Percentiles rank a stretch among this genome's conserved stretches.
phyloP scores from a whole-genome alignment of 2,113 vertebrate genomes.

The Prionailurus bengalensis region DNA sequence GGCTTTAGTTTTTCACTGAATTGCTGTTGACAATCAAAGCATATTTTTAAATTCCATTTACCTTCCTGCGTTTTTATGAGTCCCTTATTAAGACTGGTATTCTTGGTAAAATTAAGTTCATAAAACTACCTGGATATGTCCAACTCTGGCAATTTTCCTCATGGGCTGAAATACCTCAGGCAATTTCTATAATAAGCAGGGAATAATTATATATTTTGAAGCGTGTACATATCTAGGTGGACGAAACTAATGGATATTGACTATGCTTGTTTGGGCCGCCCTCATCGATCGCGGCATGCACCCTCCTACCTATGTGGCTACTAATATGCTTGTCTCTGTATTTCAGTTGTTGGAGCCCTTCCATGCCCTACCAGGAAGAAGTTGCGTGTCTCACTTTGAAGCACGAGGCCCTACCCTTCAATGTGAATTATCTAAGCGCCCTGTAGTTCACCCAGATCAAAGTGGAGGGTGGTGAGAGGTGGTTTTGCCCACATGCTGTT shows the following conservation, averaged over 20 bases:
- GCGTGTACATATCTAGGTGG: not conserved
- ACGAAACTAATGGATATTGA: not conserved
- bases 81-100: not conserved
- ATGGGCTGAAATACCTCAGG: not conserved
- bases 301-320: accelerated
- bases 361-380: not conserved
- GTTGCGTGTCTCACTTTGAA: not conserved
- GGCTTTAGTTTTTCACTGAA: not conserved
- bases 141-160: not conserved
- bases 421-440: not conserved
- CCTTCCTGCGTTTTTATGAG: slow-evolving; percentile 27
- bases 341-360: not conserved
- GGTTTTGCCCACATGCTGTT: accelerated
- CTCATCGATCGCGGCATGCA: accelerated
- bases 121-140: not conserved
- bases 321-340: not conserved
- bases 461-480: no score
- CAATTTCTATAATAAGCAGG: not conserved
- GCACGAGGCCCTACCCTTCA: accelerated
- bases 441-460: accelerated
- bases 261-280: no score
- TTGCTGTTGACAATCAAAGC: not conserved
- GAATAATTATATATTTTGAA: not conserved
- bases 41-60: not conserved
- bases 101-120: slow-evolving; percentile 19